phyloP scores from a whole-genome alignment of 2,113 vertebrate genomes.

The Microtus oregoni region DNA sequence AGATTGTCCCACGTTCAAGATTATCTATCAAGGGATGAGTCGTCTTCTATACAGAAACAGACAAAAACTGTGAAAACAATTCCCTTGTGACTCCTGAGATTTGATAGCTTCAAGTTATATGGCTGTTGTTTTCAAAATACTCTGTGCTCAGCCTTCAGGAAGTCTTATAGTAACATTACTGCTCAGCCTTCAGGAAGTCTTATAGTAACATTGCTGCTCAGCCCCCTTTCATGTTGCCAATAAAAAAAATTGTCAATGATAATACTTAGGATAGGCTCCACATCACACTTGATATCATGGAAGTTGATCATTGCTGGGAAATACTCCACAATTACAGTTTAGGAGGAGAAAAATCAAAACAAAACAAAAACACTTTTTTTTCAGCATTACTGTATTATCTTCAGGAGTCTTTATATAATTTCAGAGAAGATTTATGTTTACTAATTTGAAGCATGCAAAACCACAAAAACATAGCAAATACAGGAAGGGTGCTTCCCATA shows the following conservation, averaged over 20 bases:
- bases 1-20: background rate
- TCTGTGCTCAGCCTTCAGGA: background rate
- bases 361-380: background rate
- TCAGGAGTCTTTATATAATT: background rate
- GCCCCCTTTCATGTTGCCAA: background rate
- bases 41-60: background rate
- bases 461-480: background rate
- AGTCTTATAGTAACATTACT: background rate
- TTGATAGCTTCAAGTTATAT: background rate
- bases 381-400: background rate
- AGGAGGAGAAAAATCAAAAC: background rate
- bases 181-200: background rate
- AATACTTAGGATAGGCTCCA: background rate
- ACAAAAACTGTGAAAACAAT: background rate
- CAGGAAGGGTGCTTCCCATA: background rate
- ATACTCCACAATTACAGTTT: background rate
- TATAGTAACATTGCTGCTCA: background rate
- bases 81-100: background rate
- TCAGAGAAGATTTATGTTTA: background rate
- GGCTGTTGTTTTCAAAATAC: background rate
- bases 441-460: background rate
- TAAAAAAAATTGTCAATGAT: background rate
- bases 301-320: background rate
- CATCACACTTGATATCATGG: background rate
- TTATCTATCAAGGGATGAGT: background rate